Evolutionary conservation across 2,113 vertebrate genomes (phyloP).

Genomic region (Mungos mungo): DNA sequence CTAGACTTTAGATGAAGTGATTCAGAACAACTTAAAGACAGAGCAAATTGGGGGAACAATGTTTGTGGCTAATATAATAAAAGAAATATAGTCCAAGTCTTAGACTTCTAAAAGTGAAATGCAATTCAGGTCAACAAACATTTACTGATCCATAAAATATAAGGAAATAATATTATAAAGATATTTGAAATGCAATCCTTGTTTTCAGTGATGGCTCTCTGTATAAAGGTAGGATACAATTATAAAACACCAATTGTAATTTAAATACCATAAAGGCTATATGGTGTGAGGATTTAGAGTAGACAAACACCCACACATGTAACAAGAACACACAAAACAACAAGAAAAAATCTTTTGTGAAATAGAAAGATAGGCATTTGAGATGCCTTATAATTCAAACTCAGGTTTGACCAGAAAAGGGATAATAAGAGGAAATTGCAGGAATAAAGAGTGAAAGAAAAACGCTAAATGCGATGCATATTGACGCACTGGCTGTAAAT

Average conservation of each 20-base stretch:
- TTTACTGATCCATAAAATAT: not conserved
- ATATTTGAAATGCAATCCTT: not conserved
- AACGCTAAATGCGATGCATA: not conserved
- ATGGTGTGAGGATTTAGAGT: not conserved
- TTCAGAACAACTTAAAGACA: not conserved
- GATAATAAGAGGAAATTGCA: not conserved
- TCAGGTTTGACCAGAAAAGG: not conserved
- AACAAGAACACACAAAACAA: not conserved
- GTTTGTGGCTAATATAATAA: not conserved
- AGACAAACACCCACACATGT: not conserved
- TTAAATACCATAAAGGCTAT: not conserved
- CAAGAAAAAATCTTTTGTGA: not conserved
- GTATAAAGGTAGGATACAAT: not conserved
- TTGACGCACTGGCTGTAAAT: not conserved
- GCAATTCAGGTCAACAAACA: not conserved
- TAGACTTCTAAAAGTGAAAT: slow-evolving; percentile 16
- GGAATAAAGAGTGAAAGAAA: not conserved
- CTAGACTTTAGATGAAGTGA: not conserved
- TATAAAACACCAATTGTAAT: not conserved
- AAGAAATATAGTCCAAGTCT: not conserved
- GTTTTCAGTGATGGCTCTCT: not conserved
- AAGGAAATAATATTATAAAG: not conserved
- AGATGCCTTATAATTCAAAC: not conserved
- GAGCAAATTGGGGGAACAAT: not conserved
- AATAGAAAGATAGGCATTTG: not conserved